Conservation (phyloP, 2,888 invertebrate genomes). For the Leucania comma region DNA sequence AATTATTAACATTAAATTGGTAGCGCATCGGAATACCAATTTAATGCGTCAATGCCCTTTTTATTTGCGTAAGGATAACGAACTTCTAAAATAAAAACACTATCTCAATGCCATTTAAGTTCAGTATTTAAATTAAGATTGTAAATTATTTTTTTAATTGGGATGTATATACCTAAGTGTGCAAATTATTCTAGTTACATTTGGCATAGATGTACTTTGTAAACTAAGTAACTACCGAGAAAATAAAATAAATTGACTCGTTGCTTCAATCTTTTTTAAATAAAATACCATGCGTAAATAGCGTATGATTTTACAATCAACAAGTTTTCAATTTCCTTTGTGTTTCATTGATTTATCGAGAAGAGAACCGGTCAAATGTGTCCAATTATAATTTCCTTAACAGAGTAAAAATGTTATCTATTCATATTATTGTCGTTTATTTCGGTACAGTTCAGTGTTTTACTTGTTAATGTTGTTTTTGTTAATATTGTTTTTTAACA, state of each 20-base stretch:
- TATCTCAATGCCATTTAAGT: too few species aligned
- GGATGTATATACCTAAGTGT: too few species aligned
- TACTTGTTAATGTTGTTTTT: not conserved
- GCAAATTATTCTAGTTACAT: too few species aligned
- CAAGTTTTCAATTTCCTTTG: constrained; percentile 62
- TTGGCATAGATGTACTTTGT: too few species aligned
- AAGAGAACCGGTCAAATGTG: constrained; percentile 58
- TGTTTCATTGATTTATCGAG: constrained; percentile 57
- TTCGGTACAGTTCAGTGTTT: not conserved
- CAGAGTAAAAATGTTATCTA: constrained; percentile 30
- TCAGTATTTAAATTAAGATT: too few species aligned
- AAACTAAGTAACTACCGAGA: not conserved
- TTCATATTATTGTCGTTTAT: constrained; percentile 21
- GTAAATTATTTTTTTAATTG: too few species aligned
- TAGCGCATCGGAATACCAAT: too few species aligned
- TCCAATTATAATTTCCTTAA: constrained; percentile 56
- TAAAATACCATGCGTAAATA: constrained; percentile 14
- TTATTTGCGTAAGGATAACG: too few species aligned
- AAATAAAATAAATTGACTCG: not conserved
- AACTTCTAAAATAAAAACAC: too few species aligned
- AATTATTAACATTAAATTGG: too few species aligned
- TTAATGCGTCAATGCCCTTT: too few species aligned
- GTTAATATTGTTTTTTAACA: too few species aligned
- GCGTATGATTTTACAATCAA: constrained; percentile 45
- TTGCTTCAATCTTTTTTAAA: not conserved